Conservation (phyloP, 2,113 vertebrate species). For the Crypturellus undulatus region DNA sequence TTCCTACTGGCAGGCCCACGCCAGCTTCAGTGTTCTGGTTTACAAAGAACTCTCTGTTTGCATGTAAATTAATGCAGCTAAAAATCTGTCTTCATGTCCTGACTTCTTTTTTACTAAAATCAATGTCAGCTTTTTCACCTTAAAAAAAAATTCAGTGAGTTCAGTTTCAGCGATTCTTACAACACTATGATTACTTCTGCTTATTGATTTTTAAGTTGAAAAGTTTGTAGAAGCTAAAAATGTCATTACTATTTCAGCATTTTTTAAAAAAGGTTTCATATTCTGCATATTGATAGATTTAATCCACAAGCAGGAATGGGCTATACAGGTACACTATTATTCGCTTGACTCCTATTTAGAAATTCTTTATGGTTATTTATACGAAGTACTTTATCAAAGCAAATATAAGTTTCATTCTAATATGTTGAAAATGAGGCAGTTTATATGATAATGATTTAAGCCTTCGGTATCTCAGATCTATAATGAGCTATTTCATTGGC, state of each 20-base stretch:
- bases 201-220: not conserved
- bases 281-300: not conserved
- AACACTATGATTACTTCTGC: accelerated
- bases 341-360: not conserved
- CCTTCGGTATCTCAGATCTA: not conserved
- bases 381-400: not conserved
- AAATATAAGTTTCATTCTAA: conserved; percentile 36
- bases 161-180: not conserved
- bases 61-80: not conserved
- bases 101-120: not conserved
- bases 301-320: not conserved
- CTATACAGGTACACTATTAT: not conserved
- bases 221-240: not conserved
- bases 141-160: not conserved
- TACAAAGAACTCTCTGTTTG: not conserved
- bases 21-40: not conserved
- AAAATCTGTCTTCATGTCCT: not conserved
- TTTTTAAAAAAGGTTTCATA: not conserved
- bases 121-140: not conserved
- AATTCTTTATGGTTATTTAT: not conserved
- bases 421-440: conserved; percentile 26
- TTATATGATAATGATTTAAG: conserved; percentile 50
- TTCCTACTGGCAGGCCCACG: not conserved
- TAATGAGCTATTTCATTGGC: not conserved
- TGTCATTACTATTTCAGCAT: not conserved